Evolutionary conservation across 53 echinoderm and acorn worm species (phyloP), one percentile per base, ranked within the genome.

Genomic region (Crossaster papposus): DNA sequence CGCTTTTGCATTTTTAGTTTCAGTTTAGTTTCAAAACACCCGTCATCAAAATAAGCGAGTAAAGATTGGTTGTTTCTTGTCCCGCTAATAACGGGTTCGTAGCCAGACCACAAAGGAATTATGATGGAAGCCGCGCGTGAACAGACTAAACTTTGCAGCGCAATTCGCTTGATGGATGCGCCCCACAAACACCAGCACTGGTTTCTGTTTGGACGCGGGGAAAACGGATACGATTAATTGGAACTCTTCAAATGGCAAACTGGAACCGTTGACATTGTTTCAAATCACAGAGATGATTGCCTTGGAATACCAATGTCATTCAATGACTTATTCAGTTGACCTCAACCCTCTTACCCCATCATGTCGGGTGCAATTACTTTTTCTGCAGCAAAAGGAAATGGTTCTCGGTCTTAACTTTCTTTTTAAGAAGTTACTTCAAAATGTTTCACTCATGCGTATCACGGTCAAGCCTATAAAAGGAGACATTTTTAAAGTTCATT

Each of bases 11-110:
- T n/a, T 51, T 64, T n/a, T n/a, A n/a, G n/a, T n/a, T 44, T 44
- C 44, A 44, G 44, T 70, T 58, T 58, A 3, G 83, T 83, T 50
- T 83, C 65, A 74, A 14, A 33, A 74, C 75, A 33, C 76, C 54
- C 62, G 1, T 34, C 31, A 54, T 54, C 58, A 22, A 77, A 87
- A 68, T 37, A 70, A 38, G 83, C 85, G 85, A 85, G 72, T 55
- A 74, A 85, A 31, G 85, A 85, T 53, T 54, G 2, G 70, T 29
- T 24, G 11, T 52, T 29, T 68, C 83, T 65, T 83, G 50, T 83
- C 36, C n/a, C 22, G 50, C 68, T 44, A 31, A 14, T 23, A 24
- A 35, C 36, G 34, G 15, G 75, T 74, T 36, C 36, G 22, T 33
- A 1, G 36, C 75, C 75, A 18, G 18, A 74, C 36, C 75, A 12